These are phyloP conservation scores for Scaptomyza polygonia DNA, from an alignment of 2,888 invertebrate species.

Conservation along the genomic window DNA sequence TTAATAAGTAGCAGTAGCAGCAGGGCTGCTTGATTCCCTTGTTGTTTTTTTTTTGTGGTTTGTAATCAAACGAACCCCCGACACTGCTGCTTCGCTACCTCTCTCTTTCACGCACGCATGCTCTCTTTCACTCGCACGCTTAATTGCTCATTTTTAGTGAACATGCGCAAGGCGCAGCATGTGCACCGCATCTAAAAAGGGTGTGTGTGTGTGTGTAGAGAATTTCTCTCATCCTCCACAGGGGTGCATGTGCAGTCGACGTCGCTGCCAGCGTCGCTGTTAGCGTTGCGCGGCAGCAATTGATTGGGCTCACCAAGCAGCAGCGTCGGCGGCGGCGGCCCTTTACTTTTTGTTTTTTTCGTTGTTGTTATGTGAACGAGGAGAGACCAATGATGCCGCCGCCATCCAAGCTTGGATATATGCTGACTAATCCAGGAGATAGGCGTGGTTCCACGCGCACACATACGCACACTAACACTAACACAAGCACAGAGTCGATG, in stretches of 20 bases:
- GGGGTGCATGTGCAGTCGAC: constrained; percentile 41
- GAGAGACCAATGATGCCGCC: constrained; percentile 79
- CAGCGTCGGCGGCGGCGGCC: constrained; percentile 52
- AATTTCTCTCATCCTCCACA: constrained; percentile 42
- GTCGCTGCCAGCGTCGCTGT: constrained; percentile 56
- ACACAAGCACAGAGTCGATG: constrained; percentile 64
- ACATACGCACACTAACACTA: constrained; percentile 46
- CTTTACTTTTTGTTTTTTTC: constrained; percentile 24
- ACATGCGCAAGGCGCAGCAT: constrained; percentile 77
- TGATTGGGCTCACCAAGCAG: constrained; percentile 66
- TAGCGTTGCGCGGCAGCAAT: constrained; percentile 69
- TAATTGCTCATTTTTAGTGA: constrained; percentile 70
- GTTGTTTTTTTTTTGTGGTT: neutral
- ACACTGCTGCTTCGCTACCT: neutral
- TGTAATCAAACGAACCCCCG: constrained; percentile 6
- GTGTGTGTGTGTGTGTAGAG: constrained; percentile 10
- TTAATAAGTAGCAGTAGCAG: constrained; percentile 42
- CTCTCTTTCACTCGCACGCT: constrained; percentile 29
- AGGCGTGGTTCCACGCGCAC: constrained; percentile 82
- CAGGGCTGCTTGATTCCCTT: constrained; percentile 6
- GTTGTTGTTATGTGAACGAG: constrained; percentile 25
- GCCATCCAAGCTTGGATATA: constrained; percentile 73
- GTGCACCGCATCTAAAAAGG: constrained; percentile 51
- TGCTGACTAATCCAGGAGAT: constrained; percentile 83
- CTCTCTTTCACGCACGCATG: constrained; percentile 7